Conservation (phyloP, 1,140 invertebrate species). For the Eupristina koningsbergeri region DNA sequence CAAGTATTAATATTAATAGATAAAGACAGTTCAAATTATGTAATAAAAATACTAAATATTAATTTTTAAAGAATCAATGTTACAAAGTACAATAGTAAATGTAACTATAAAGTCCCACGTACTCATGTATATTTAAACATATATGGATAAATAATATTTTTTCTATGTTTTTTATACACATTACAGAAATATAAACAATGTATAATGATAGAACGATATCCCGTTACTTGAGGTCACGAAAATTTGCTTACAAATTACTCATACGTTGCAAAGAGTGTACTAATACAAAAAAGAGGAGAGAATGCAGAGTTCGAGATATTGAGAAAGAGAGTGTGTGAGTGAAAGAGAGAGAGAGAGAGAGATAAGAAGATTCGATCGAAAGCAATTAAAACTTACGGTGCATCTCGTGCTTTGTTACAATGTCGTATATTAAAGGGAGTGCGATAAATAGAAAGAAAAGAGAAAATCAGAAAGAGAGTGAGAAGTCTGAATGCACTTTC, state of each 20-base stretch:
- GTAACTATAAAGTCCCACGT: neutral
- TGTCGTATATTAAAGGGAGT: neutral
- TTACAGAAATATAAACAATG: neutral
- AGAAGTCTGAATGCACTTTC: slow-evolving; percentile 30
- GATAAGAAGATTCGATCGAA: slow-evolving; percentile 32
- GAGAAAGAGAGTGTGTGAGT: neutral
- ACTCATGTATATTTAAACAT: neutral
- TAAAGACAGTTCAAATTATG: too few species aligned
- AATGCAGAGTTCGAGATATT: too few species aligned
- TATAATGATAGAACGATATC: neutral
- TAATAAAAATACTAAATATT: too few species aligned
- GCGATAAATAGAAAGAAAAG: neutral
- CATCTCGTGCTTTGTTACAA: slow-evolving; percentile 7
- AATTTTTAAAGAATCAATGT: too few species aligned
- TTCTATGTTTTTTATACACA: neutral
- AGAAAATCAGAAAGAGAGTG: neutral
- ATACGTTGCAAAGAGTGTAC: neutral
- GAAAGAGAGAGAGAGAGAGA: neutral
- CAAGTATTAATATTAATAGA: too few species aligned
- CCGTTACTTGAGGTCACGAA: neutral
- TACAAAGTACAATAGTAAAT: too few species aligned
- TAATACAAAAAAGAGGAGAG: neutral
- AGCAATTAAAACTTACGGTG: slow-evolving; percentile 48
- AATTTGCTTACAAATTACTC: neutral
- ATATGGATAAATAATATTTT: neutral